Conservation (phyloP, 2,113 vertebrate species). For the Carettochelys insculpta region DNA sequence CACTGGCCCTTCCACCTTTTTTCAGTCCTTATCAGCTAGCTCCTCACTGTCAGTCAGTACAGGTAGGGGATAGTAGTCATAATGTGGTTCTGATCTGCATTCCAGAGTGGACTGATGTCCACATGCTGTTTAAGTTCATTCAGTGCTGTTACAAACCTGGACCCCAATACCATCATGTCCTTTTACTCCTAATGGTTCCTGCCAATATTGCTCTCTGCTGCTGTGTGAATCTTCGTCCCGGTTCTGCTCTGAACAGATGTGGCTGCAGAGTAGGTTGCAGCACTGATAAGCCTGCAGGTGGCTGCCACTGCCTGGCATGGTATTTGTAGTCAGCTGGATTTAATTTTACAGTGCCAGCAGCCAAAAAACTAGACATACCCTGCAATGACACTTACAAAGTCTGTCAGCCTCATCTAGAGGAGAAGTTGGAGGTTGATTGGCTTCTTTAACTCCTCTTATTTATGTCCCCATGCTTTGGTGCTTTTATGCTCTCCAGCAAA, state of each 20-base stretch:
- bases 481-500: not conserved
- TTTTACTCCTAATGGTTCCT: slow-evolving; percentile 36
- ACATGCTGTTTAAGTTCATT: not conserved
- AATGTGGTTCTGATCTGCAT: slow-evolving; percentile 16
- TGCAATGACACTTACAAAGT: accelerated
- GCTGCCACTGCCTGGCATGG: not conserved
- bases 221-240: slow-evolving; percentile 5
- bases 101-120: not conserved
- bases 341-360: not conserved
- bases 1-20: slow-evolving; percentile 17
- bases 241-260: not conserved
- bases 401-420: not conserved
- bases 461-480: not conserved
- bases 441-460: not conserved
- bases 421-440: not conserved
- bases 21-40: not conserved
- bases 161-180: slow-evolving; percentile 21
- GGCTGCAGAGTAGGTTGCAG: not conserved
- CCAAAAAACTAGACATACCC: not conserved
- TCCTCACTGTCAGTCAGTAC: not conserved
- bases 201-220: slow-evolving; percentile 20
- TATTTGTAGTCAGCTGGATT: not conserved
- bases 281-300: not conserved
- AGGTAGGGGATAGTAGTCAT: slow-evolving; percentile 7
- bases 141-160: not conserved